Conservation (phyloP, 2,797 vertebrate species). For the Thamnophis elegans region DNA sequence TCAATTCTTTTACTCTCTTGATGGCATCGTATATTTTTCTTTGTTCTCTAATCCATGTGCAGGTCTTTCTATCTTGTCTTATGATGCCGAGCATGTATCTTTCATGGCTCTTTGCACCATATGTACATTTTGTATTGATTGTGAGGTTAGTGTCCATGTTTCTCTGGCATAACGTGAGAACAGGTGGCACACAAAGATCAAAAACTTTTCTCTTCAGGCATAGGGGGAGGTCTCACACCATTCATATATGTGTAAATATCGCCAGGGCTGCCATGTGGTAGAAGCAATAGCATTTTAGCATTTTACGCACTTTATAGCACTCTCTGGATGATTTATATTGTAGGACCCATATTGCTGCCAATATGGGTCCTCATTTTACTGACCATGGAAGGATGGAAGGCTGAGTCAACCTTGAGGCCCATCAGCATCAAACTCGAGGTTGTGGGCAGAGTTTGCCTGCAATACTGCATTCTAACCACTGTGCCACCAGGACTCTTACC, state of each 20-base stretch:
- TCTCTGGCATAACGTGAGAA: neutral
- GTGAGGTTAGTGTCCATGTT: neutral
- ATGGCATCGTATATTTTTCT: neutral
- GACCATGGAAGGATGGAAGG: neutral
- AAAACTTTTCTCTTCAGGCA: neutral
- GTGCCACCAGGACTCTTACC: neutral
- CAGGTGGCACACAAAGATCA: neutral
- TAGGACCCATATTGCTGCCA: neutral
- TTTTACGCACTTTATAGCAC: neutral
- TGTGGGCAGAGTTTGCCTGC: neutral
- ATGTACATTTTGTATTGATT: neutral
- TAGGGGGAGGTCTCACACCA: neutral
- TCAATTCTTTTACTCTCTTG: neutral
- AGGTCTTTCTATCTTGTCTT: neutral
- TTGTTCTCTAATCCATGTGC: neutral
- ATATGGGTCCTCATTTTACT: neutral
- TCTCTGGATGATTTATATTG: neutral
- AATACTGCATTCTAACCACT: neutral
- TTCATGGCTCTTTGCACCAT: neutral
- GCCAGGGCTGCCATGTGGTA: neutral
- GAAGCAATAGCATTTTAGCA: neutral
- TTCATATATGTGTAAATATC: neutral
- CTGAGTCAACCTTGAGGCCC: neutral
- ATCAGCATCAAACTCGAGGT: neutral
- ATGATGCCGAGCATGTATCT: neutral